A percentile compares a stretch with the other conserved stretches of the same genome.
phyloP scores from a whole-genome alignment of 2,797 vertebrate species.

The Neosilurus hyrtlii region DNA sequence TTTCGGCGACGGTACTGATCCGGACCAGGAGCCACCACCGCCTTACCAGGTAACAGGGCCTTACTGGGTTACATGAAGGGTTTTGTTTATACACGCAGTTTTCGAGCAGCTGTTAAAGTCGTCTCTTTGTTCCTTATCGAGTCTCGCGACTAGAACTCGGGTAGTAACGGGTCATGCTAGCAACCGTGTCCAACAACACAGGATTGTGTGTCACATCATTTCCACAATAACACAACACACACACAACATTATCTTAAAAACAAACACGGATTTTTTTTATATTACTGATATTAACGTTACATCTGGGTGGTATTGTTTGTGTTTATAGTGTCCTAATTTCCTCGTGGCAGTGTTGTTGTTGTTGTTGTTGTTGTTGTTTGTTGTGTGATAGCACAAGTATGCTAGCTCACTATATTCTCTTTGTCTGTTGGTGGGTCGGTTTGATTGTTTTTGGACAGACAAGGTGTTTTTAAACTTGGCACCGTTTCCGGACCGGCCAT shows the following conservation, averaged over 20 bases:
- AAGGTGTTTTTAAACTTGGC: conserved; percentile 45
- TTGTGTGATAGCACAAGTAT: neutral
- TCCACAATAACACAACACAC: neutral
- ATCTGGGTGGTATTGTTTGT: neutral
- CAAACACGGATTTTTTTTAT: neutral
- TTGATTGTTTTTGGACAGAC: conserved; percentile 36
- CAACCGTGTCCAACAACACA: neutral
- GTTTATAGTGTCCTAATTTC: neutral
- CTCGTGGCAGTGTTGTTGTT: neutral
- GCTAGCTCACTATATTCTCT: conserved; percentile 62
- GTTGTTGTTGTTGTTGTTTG: neutral
- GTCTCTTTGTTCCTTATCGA: conserved; percentile 8
- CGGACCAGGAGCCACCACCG: conserved; percentile 93
- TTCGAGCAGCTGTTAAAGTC: neutral
- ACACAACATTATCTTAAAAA: neutral
- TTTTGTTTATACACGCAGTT: neutral
- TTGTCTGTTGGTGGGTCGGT: conserved; percentile 54
- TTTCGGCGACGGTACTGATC: conserved; percentile 89
- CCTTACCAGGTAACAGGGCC: conserved; percentile 86
- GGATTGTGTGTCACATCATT: neutral
- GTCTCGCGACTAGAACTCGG: neutral
- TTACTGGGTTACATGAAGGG: neutral
- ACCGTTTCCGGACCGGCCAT: conserved; percentile 3
- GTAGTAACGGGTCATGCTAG: neutral
- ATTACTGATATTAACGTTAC: neutral